Percentiles rank a stretch among this genome's conserved stretches.
phyloP scores from a whole-genome alignment of 2,113 vertebrate species.

The Sceloporus undulatus region DNA sequence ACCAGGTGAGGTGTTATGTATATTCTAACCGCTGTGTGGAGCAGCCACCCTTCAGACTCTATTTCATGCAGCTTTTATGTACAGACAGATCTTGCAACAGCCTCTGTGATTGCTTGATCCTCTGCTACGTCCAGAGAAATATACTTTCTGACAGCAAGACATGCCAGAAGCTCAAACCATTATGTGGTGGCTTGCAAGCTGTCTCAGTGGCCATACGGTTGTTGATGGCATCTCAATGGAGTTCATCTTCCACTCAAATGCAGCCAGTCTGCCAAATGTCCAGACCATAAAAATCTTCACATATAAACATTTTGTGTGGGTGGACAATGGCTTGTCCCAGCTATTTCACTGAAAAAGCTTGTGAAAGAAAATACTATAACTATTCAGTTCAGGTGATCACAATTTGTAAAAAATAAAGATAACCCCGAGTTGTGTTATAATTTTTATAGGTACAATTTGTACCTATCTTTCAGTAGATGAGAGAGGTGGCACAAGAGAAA shows the following conservation, averaged over 20 bases:
- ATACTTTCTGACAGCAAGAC: constrained; percentile 53
- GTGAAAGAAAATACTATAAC: constrained; percentile 66
- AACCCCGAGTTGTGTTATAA: constrained; percentile 81
- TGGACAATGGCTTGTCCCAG: constrained; percentile 50
- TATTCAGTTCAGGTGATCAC: constrained; percentile 70
- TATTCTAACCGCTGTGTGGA: background rate
- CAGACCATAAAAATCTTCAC: constrained; percentile 64
- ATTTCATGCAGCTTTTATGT: background rate
- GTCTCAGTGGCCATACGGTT: constrained; percentile 73
- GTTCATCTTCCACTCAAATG: constrained; percentile 75
- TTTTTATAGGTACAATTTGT: constrained; percentile 88
- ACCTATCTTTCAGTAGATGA: constrained; percentile 87
- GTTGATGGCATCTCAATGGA: constrained; percentile 67
- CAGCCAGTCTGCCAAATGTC: constrained; percentile 73
- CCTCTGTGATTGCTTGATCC: constrained; percentile 54
- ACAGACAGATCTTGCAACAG: constrained; percentile 30
- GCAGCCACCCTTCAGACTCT: background rate
- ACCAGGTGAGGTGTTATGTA: background rate
- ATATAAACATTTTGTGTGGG: constrained; percentile 55
- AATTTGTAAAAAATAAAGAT: constrained; percentile 79
- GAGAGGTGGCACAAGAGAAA: constrained; percentile 87
- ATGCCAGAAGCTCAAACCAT: constrained; percentile 65
- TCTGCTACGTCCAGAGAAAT: constrained; percentile 58
- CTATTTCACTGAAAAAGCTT: constrained; percentile 58
- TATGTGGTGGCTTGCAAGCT: constrained; percentile 61